Conservation (phyloP, 2,797 vertebrate genomes). For the Carcharodon carcharias region DNA sequence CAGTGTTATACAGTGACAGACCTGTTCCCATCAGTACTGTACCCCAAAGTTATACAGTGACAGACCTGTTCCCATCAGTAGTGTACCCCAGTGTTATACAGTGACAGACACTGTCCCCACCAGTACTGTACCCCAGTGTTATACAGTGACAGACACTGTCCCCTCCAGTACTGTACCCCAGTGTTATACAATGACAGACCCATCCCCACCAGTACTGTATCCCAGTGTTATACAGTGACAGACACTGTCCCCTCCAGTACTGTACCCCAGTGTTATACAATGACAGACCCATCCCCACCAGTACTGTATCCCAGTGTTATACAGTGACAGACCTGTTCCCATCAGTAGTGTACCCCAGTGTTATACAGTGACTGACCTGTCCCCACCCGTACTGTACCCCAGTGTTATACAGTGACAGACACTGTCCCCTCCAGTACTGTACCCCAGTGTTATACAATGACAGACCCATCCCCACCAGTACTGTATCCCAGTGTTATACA, state of each 20-base stretch:
- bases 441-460: not conserved
- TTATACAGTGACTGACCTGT: too few species aligned
- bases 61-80: not conserved
- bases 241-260: not conserved
- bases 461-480: not conserved
- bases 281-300: too few species aligned
- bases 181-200: not conserved
- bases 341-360: too few species aligned
- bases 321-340: too few species aligned
- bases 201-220: not conserved
- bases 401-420: not conserved
- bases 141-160: not conserved
- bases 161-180: not conserved
- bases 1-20: not conserved
- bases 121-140: slow-evolving; percentile 1
- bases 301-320: too few species aligned
- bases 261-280: too few species aligned
- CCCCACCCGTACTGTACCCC: too few species aligned
- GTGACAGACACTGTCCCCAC: not conserved
- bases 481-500: not conserved
- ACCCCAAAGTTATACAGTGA: not conserved
- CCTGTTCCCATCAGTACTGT: not conserved
- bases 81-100: slow-evolving; percentile 7
- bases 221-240: not conserved
- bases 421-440: not conserved